Evolutionary conservation across 2,888 invertebrate species (phyloP).

Genomic region (Zaprionus bogoriensis): DNA sequence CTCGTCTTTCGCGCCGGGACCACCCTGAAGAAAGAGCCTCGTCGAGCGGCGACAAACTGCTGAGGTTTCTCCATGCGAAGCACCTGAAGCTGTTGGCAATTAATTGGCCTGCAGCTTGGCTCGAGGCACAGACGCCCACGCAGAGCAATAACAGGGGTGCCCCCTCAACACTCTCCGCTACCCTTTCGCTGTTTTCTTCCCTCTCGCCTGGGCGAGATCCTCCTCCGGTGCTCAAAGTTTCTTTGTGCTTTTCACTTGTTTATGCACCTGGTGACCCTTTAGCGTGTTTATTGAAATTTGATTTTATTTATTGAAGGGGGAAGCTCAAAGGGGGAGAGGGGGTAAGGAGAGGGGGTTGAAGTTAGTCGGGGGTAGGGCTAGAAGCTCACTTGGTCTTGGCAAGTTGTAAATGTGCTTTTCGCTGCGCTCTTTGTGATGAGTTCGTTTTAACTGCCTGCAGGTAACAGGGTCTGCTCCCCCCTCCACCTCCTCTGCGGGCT

Average conservation of each 20-base stretch:
- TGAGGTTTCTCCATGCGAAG: too few relatives aligned
- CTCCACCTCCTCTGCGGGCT: constrained; percentile 12
- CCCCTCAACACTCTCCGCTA: too few relatives aligned
- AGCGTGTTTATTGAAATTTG: constrained; percentile 64
- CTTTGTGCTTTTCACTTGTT: constrained; percentile 44
- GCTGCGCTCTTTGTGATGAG: neutral
- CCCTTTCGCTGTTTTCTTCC: too few relatives aligned
- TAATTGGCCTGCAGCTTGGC: constrained; percentile 46
- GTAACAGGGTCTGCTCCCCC: too few relatives aligned
- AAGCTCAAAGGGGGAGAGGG: constrained; percentile 11
- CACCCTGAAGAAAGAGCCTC: too few relatives aligned
- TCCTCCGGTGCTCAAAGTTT: neutral
- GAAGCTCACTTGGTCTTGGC: neutral
- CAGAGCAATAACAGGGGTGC: too few relatives aligned
- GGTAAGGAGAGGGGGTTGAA: neutral
- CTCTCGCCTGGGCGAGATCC: neutral
- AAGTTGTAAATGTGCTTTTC: neutral
- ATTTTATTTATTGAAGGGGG: constrained; percentile 61
- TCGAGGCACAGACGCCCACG: neutral
- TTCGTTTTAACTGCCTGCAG: neutral
- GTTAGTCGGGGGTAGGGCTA: neutral
- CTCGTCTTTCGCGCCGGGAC: too few relatives aligned
- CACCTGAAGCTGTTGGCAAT: too few relatives aligned
- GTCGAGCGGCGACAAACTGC: too few relatives aligned
- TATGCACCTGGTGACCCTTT: constrained; percentile 66